Percentiles rank a stretch among this genome's conserved stretches.
Evolutionary conservation across 2,888 invertebrate species (phyloP).

Genomic region (Crepidodera aurea): DNA sequence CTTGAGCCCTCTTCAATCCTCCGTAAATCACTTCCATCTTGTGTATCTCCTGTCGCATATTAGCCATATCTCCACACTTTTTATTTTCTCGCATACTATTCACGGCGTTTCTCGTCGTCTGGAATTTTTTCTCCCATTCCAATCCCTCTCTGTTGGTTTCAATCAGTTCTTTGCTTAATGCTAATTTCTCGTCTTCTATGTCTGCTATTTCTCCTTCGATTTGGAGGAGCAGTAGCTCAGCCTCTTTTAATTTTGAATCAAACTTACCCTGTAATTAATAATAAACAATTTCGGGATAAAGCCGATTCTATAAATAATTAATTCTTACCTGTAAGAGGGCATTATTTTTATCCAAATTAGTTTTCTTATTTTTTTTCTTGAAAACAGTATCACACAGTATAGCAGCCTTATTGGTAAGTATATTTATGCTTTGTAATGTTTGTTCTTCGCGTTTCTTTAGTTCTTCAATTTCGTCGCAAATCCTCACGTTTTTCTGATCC

Average conservation of each 20-base stretch:
- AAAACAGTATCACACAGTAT: slow-evolving; percentile 67
- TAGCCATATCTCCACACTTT: slow-evolving; percentile 74
- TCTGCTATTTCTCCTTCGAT: slow-evolving; percentile 74
- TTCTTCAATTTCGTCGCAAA: slow-evolving; percentile 71
- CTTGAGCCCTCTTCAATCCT: slow-evolving; percentile 66
- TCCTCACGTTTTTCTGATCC: slow-evolving; percentile 77
- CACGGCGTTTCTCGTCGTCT: slow-evolving; percentile 76
- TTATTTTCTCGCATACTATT: slow-evolving; percentile 73
- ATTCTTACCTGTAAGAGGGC: slow-evolving; percentile 54
- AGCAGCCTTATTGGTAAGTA: slow-evolving; percentile 69
- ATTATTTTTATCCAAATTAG: slow-evolving; percentile 66
- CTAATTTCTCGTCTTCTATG: slow-evolving; percentile 72
- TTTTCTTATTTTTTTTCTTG: slow-evolving; percentile 65
- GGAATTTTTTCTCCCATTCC: slow-evolving; percentile 83
- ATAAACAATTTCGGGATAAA: too few relatives aligned
- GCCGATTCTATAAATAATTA: neutral
- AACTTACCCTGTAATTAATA: slow-evolving; percentile 61
- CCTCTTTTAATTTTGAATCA: slow-evolving; percentile 66
- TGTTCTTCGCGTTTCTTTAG: slow-evolving; percentile 66
- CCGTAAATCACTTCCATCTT: slow-evolving; percentile 75
- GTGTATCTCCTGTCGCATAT: slow-evolving; percentile 83
- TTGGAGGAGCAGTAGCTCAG: slow-evolving; percentile 72
- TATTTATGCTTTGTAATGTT: slow-evolving; percentile 68
- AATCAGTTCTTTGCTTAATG: slow-evolving; percentile 70
- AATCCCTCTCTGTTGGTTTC: slow-evolving; percentile 72